Conservation (phyloP, 2,113 vertebrate species). For the Zosterops pallidus region DNA sequence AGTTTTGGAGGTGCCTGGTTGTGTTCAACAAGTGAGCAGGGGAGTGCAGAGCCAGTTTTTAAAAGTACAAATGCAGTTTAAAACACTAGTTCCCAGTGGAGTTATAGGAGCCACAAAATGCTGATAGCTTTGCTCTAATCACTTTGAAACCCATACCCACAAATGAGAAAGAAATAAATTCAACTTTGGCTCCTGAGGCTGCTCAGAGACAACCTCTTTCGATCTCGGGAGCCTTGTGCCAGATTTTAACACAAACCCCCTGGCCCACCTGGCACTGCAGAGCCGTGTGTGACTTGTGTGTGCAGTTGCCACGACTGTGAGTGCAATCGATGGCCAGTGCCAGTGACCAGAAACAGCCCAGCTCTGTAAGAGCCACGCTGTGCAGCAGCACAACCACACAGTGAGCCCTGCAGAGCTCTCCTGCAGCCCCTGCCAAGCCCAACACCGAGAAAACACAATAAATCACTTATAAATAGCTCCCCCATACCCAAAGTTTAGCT, state of each 20-base stretch:
- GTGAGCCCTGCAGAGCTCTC: background rate
- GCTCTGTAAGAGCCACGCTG: background rate
- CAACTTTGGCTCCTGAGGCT: background rate
- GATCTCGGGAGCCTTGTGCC: background rate
- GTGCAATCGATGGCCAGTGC: background rate
- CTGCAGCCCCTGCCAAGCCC: conserved; percentile 11
- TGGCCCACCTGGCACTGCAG: background rate
- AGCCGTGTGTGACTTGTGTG: background rate
- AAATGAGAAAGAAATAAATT: background rate
- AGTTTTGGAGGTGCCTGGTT: background rate
- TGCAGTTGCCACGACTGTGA: background rate
- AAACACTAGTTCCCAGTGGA: background rate
- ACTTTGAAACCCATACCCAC: background rate
- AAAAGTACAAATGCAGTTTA: background rate
- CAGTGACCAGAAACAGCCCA: background rate
- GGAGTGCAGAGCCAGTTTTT: background rate
- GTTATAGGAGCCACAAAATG: background rate
- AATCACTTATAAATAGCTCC: conserved; percentile 23
- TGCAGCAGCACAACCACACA: background rate
- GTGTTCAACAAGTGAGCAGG: background rate
- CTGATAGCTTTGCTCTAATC: background rate
- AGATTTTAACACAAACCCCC: background rate
- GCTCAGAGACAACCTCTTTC: background rate
- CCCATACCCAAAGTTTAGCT: rapidly evolving
- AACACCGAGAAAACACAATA: background rate